Evolutionary conservation across 2,797 vertebrate species (phyloP).

Genomic region (Myotis myotis): DNA sequence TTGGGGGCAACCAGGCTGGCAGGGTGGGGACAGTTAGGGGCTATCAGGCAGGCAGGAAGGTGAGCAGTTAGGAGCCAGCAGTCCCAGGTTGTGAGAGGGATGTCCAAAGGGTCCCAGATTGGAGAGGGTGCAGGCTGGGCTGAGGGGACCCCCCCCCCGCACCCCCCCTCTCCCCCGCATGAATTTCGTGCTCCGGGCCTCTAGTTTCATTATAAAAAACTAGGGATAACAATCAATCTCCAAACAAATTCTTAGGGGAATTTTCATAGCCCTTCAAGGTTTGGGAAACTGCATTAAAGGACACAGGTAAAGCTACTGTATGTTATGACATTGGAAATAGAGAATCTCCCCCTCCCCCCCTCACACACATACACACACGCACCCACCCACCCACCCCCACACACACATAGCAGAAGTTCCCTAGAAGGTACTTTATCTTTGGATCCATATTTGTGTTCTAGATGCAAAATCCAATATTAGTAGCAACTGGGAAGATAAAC

Average conservation of each 20-base stretch:
- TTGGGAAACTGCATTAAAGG: not conserved
- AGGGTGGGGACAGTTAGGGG: too few relatives aligned
- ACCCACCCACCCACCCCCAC: too few relatives aligned
- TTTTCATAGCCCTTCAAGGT: not conserved
- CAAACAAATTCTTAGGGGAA: not conserved
- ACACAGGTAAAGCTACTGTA: not conserved
- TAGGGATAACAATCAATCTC: not conserved
- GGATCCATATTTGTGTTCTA: not conserved
- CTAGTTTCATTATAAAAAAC: not conserved
- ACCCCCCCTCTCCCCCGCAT: too few relatives aligned
- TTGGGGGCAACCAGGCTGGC: too few relatives aligned
- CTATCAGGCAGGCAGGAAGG: too few relatives aligned
- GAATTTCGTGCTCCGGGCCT: too few relatives aligned
- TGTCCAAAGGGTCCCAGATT: too few relatives aligned
- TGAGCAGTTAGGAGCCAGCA: too few relatives aligned
- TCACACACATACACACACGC: too few relatives aligned
- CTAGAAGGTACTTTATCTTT: not conserved
- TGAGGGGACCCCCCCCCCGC: too few relatives aligned
- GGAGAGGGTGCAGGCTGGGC: too few relatives aligned
- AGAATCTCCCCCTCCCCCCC: not conserved
- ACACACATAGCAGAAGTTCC: not conserved
- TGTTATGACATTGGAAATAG: not conserved
- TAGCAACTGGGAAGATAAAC: not conserved
- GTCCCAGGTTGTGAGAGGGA: too few relatives aligned
- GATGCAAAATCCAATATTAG: not conserved